Evolutionary conservation across 2,888 invertebrate genomes (phyloP), one percentile per base, ranked within the genome.

Genomic region (Eilema depressum): DNA sequence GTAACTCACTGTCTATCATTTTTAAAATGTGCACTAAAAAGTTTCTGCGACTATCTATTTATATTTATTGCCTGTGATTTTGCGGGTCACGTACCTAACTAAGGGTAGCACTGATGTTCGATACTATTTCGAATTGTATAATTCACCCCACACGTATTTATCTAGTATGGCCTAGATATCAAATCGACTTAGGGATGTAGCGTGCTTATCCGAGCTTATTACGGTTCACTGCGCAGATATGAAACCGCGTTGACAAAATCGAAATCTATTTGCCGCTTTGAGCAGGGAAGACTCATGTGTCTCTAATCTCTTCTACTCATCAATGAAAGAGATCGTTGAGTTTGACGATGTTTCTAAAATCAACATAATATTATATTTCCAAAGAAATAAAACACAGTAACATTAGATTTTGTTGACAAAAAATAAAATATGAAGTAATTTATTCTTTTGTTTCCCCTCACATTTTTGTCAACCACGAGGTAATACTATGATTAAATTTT

Each of bases 81-180:
- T 26, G 26, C 30, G 20, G 53, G 65, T 57, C 23, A 56, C 53
- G 23, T 23, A 23, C 56, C 12, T 11, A 47, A 12, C 12, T 11
- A 47, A 12, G 26, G 28, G 56, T 63, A 63, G 37, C 68, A 57
- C 41, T 61, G 10, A 33, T 11, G 53, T 65, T 61, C 26, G n/a
- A 53, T 61, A n/a, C 53, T 65, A 57, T 53, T 71, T 25, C 20
- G 56, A 30, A 62, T 65, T 71, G 62, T 68, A 68, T 65, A 33
- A 23, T 28, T 65, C 41, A 14, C 33, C 67, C 14, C 41, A 14
- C 28, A 65, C 17, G n/a, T n/a, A n/a, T n/a, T n/a, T n/a, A n/a
- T 23, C n/a, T 68, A 68, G 65, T 68, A 62, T 53, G 12, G 62
- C 59, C 57, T 71, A 64, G 64, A 67, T 41, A 66, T 59, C 47